Base-by-base conservation (phyloP, 2,888 invertebrate species). In the Blera fallax region DNA sequence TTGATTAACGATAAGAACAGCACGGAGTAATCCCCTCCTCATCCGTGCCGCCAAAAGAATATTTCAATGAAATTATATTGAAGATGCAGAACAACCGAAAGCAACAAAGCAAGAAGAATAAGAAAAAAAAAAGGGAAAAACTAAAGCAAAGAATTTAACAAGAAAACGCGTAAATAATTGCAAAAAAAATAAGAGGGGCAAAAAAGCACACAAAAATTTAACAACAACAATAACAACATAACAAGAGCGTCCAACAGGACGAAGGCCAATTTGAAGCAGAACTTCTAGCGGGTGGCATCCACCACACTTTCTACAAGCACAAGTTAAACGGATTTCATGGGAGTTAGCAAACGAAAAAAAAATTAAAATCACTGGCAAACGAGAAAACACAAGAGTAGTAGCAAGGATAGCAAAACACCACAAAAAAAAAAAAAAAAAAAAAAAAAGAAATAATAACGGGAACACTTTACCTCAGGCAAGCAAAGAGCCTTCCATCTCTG, bases 401-500 rank as follows among this genome's bases (percentile, higher is more conserved):
- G 37, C 56, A 67, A 54, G 43, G 16, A 40, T 27, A 29, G 56
- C 8, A 40, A 43, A 56, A 40, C 21, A 16, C 58, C 56, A 43
- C 45, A 60, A 56, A 32, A 45, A 43, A 8, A 27, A 24, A 43
- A 18, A 32, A 21, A 70, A 56, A 27, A n/a, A n/a, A n/a, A n/a
- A n/a, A n/a, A n/a, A n/a, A 40, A 56, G 64, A 37, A 54, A 7
- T 48, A 27, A 54, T 16, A 60, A 52, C 40, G 16, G 72, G 52
- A 78, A 70, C 43, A 74, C 43, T 60, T 72, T 88, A 89, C 90
- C 89, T 89, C 85, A 48, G 89, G 88, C 70, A 92, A 87, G 84
- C 90, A 90, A 34, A 91, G 87, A 24, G 89, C 90, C 77, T 88
- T 87, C 91, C 91, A 91, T 78, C 89, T 88, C 60, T 88, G 92